Base-by-base conservation (phyloP, 2,888 invertebrate species). In the Tanaodytes sp. region DNA sequence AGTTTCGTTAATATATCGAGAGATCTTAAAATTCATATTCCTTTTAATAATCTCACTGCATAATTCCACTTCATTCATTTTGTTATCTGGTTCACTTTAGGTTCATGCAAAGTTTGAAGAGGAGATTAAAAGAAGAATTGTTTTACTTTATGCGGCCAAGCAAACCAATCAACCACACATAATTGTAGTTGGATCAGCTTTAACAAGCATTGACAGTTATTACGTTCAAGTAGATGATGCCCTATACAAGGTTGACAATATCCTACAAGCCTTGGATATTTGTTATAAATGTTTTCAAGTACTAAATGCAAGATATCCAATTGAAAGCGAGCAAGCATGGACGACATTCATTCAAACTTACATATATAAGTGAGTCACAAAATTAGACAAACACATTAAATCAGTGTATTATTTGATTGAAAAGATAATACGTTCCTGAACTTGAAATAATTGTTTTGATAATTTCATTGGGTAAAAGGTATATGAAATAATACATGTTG, bases 261-360 rank as follows among this genome's bases (percentile, higher is more conserved):
- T n/a, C n/a, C n/a, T n/a, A n/a, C n/a, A n/a, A n/a, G n/a, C n/a
- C n/a, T n/a, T n/a, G n/a, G n/a, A n/a, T n/a, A n/a, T n/a, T n/a
- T n/a, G n/a, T n/a, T n/a, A n/a, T n/a, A n/a, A n/a, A n/a, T n/a
- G n/a, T n/a, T n/a, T n/a, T n/a, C n/a, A n/a, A n/a, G n/a, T n/a
- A n/a, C n/a, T n/a, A n/a, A n/a, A n/a, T n/a, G n/a, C n/a, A n/a
- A n/a, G n/a, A n/a, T n/a, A n/a, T n/a, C n/a, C n/a, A n/a, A n/a
- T n/a, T n/a, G n/a, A n/a, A n/a, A 33, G 42, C n/a, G 54, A 63
- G 16, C 63, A 63, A 27, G 23, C 55, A 5, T 63, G 55, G 54
- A 14, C 18, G 1, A n/a, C n/a, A n/a, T 62, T 54, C 2, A 51
- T 62, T 15, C 54, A 62, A 45, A 43, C n/a, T 1, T 52, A 30